Evolutionary conservation across 2,888 invertebrate genomes (phyloP).

Genomic region (Mesopsocus fuscifrons): DNA sequence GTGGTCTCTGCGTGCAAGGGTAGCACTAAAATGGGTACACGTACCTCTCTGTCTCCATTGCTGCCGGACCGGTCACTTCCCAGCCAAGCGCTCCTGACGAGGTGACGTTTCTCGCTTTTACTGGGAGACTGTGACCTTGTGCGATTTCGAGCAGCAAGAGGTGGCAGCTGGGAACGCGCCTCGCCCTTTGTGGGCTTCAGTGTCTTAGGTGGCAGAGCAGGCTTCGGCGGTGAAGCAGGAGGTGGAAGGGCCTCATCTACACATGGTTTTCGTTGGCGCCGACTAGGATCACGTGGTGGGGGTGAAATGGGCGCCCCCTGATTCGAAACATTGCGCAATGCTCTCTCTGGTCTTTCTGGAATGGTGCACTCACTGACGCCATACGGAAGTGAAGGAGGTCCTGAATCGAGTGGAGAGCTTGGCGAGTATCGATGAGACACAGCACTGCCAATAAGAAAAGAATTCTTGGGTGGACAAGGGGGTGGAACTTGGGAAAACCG

Average conservation of each 20-base stretch:
- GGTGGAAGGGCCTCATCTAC: background rate
- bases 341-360: background rate
- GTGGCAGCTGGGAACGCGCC: background rate
- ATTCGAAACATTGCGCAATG: background rate
- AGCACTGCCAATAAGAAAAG: slow-evolving; percentile 3
- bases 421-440: background rate
- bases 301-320: background rate
- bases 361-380: background rate
- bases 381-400: slow-evolving; percentile 6
- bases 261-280: background rate
- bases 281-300: background rate
- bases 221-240: background rate
- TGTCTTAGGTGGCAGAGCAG: background rate
- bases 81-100: slow-evolving; percentile 2
- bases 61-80: too few species aligned
- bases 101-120: slow-evolving; percentile 20
- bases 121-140: slow-evolving; percentile 25
- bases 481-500: background rate
- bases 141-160: slow-evolving; percentile 18
- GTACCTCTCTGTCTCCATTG: too few species aligned
- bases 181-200: background rate
- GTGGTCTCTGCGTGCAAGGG: too few species aligned
- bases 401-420: background rate
- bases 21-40: too few species aligned
- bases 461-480: background rate